These are phyloP conservation scores for Nothoprocta perdicaria DNA, from an alignment of 2,113 vertebrate genomes.

Conservation along the genomic window DNA sequence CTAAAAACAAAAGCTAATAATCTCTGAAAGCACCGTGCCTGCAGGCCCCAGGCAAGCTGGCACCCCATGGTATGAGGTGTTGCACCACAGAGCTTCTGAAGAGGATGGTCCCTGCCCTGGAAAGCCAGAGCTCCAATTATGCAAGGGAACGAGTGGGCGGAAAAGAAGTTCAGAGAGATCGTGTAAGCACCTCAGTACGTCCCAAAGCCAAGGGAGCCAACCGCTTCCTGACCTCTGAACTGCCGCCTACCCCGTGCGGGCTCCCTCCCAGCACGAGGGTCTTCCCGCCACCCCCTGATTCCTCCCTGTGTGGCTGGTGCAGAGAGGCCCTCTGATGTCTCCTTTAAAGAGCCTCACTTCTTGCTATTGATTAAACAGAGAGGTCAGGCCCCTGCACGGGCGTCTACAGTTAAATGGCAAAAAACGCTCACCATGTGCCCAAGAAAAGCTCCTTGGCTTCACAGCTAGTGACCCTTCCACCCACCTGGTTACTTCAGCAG, in stretches of 20 bases:
- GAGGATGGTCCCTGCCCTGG: conserved; percentile 58
- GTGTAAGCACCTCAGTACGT: neutral
- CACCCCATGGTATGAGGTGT: conserved; percentile 60
- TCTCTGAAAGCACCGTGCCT: neutral
- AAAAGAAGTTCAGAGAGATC: conserved; percentile 59
- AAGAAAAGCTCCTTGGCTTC: neutral
- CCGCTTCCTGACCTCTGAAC: neutral
- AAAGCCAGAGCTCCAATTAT: conserved; percentile 45
- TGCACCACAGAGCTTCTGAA: conserved; percentile 59
- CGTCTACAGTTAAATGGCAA: rapidly evolving
- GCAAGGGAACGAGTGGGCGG: conserved; percentile 60
- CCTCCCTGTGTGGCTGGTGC: neutral
- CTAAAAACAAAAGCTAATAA: conserved; percentile 61
- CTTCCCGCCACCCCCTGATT: neutral
- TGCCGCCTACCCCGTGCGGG: neutral
- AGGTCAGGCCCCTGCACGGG: neutral
- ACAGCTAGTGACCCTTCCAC: neutral
- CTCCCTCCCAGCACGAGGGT: neutral
- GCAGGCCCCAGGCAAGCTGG: conserved; percentile 60
- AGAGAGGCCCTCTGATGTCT: rapidly evolving
- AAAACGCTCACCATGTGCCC: neutral
- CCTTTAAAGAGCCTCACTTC: neutral
- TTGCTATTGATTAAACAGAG: neutral
- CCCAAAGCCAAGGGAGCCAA: neutral
- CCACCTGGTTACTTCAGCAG: neutral